Base-by-base conservation (phyloP, 2,113 vertebrate species). In the Eubucco bourcierii region DNA sequence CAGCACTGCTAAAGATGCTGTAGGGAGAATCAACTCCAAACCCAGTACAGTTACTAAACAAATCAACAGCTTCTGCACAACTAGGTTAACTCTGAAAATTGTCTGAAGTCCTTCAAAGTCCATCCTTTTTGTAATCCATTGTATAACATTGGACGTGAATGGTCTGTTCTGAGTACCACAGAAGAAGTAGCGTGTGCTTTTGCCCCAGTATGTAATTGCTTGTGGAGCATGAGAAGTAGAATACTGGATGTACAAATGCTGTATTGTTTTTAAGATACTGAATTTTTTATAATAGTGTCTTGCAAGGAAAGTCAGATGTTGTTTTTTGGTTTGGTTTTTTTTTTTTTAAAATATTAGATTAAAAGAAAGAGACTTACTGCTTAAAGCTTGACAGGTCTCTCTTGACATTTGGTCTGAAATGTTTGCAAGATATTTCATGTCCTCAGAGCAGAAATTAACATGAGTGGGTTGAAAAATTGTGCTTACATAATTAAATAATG, bases 401-500 rank as follows among this genome's bases (percentile, higher is more conserved):
- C 80, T 80, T 94, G 92, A 91, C 66, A 71, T 88, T 93, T 93
- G 85, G 7, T 84, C 76, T 86, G 77, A 81, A 93, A 87, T 59
- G n/a, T 72, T 80, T 91, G 76, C 65, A 81, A 88, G 80, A 37
- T 77, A 89, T 46, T 83, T 87, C 61, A 47, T 95, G 78, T 95
- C 33, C 63, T 93, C 24, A 15, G 76, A 91, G 68, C 73, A 93
- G 39, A 80, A 95, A 61, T 68, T 20, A 81, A 68, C 73, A 68
- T 72, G 77, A 95, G 77, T 75, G 87, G 83, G 83, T 84, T 90
- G 94, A 59, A 91, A 90, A 88, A 53, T 61, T 90, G 65, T 84
- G 39, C 50, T 74, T 90, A 59, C 6, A 21, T 96, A 93, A 88
- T 95, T 90, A 96, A 90, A 86, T 84, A 93, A 90, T 84, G 77